Percentiles rank a stretch among this genome's conserved stretches.
phyloP scores from a whole-genome alignment of 2,888 invertebrate species.

The Polyommatus iphigenia region DNA sequence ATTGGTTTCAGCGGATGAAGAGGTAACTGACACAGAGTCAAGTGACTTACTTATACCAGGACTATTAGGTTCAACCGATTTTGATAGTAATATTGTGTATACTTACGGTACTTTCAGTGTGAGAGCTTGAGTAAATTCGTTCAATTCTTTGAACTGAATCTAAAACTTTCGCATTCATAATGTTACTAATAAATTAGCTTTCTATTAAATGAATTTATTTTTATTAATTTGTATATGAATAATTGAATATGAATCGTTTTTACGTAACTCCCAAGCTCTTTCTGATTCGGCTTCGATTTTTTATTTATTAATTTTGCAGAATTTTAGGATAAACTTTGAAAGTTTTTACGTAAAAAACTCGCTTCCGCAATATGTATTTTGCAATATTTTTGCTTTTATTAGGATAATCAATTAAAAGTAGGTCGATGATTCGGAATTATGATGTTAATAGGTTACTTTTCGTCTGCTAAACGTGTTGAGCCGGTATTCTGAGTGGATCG shows the following conservation, averaged over 20 bases:
- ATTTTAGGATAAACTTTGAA: neutral
- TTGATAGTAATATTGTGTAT: too few relatives aligned
- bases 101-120: neutral
- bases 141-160: neutral
- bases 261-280: neutral
- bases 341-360: slow-evolving; percentile 21
- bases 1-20: too few relatives aligned
- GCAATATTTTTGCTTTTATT: neutral
- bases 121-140: neutral
- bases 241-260: neutral
- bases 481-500: neutral
- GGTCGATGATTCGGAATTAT: slow-evolving; percentile 11
- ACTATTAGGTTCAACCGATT: neutral
- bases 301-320: neutral
- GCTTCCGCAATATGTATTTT: neutral
- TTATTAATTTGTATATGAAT: neutral
- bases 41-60: neutral
- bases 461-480: neutral
- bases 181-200: neutral
- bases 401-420: neutral
- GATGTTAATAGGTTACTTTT: slow-evolving; percentile 7
- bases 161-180: neutral
- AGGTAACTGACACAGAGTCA: neutral
- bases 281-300: neutral
- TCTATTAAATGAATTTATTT: neutral